phyloP scores from a whole-genome alignment of 2,888 invertebrate genomes.

The Calameuta pallipes region DNA sequence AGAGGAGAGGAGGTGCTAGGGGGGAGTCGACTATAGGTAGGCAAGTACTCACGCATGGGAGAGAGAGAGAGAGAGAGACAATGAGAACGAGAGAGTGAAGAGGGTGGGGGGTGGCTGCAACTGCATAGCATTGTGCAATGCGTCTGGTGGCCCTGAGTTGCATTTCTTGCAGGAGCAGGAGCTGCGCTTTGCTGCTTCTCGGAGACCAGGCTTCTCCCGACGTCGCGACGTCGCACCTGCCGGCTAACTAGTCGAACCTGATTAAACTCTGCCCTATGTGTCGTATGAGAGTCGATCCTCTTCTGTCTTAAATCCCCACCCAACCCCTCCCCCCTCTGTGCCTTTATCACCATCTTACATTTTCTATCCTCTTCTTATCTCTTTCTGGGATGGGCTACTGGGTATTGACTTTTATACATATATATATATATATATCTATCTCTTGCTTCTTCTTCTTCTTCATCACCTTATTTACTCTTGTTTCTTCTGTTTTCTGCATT shows the following conservation, averaged over 20 bases:
- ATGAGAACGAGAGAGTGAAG: neutral
- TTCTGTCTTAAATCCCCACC: neutral
- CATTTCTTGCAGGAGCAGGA: constrained; percentile 43
- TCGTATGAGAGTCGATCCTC: constrained; percentile 32
- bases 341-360: neutral
- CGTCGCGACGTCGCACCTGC: constrained; percentile 57
- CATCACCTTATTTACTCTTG: constrained; percentile 10
- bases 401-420: constrained; percentile 10
- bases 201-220: constrained; percentile 36
- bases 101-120: neutral
- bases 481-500: constrained; percentile 30
- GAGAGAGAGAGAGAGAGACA: constrained; percentile 19
- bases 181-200: constrained; percentile 32
- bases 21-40: constrained; percentile 24
- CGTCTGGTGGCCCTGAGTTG: constrained; percentile 40
- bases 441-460: constrained; percentile 21
- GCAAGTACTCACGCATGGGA: constrained; percentile 8
- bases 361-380: constrained; percentile 5
- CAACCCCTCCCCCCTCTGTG: neutral
- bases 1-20: constrained; percentile 11
- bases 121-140: constrained; percentile 46
- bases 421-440: neutral
- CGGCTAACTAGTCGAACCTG: constrained; percentile 65
- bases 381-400: neutral
- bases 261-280: constrained; percentile 60